phyloP scores from a whole-genome alignment of 1,140 invertebrate species.

The Lordiphosa collinella region DNA sequence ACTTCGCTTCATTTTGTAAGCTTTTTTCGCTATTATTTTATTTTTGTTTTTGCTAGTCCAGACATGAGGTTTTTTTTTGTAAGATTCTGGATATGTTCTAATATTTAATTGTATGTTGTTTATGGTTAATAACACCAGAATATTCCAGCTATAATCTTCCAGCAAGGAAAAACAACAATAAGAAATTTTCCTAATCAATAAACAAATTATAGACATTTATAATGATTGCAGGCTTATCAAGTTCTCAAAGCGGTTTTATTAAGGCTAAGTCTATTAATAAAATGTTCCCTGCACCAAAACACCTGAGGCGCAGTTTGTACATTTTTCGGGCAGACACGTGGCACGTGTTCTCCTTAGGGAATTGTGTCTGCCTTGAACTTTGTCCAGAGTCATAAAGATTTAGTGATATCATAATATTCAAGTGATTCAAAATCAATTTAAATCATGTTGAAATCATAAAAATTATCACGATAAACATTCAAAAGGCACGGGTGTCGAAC shows the following conservation, averaged over 20 bases:
- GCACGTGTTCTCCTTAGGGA: slow-evolving; percentile 35
- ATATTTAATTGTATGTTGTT: no score
- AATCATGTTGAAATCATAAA: slow-evolving; percentile 9
- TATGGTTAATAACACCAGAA: neutral
- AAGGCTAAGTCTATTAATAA: slow-evolving; percentile 59
- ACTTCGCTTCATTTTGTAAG: slow-evolving; percentile 53
- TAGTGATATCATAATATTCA: neutral
- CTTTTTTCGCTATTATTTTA: slow-evolving; percentile 28
- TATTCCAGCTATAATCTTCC: slow-evolving; percentile 29
- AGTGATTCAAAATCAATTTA: slow-evolving; percentile 18
- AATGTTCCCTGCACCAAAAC: neutral
- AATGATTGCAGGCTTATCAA: slow-evolving; percentile 61
- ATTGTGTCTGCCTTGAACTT: slow-evolving; percentile 5
- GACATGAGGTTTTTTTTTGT: neutral
- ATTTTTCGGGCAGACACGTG: slow-evolving; percentile 45
- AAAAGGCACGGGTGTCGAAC: neutral
- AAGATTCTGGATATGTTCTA: no score
- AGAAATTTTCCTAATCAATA: slow-evolving; percentile 48
- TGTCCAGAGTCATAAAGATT: slow-evolving; percentile 6
- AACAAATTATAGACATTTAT: slow-evolving; percentile 73
- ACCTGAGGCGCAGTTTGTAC: slow-evolving; percentile 8
- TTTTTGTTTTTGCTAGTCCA: neutral
- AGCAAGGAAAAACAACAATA: slow-evolving; percentile 15
- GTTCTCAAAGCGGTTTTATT: slow-evolving; percentile 43
- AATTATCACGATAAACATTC: neutral